Base-by-base conservation (phyloP, 1,140 invertebrate genomes). In the Drosophila chauvacae region DNA sequence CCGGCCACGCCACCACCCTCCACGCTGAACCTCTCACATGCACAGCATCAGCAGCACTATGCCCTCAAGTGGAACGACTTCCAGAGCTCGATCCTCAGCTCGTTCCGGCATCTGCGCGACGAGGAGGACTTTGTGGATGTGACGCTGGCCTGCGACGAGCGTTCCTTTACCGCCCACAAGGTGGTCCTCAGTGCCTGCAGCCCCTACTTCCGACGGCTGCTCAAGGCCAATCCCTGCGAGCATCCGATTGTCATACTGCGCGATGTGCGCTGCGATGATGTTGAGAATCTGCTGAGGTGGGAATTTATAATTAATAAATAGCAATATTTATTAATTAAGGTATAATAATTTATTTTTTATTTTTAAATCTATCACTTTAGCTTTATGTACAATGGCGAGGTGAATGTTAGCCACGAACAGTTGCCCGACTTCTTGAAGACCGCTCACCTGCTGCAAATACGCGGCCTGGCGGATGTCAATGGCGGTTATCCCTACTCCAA, bases 351-450 rank as follows among this genome's bases (percentile, higher is more conserved):
- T 41, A 26, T 44, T 7, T 37, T 11, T 41, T 18, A 41, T 47
- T 13, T 11, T 16, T 3, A 13, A 6, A 2, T 7, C 11, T 35
- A 37, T 37, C 13, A 13, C 2, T 13, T 16, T 83, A 96, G 95
- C 92, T 98, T 98, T 93, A 98, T 98, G 97, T 98, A 98, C 93
- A 96, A 97, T 93, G 97, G 97, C 45, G 97, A 98, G 93, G 97
- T 98, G 5, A 96, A 97, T 92, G 97, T 98, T 71, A 96, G 96
- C 50, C 97, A 98, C 92, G 97, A 98, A 85, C 97, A 98, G 83
- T 93, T 98, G 74, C 95, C 96, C 60, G 96, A 97, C 83, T 97
- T 98, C 92, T 94, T 98, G 64, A 96, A 97, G 92, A 97, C 97
- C 44, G 97, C 97, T 28, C 97, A 98, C 93, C 95, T 97, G 93